Evolutionary conservation across 2,888 invertebrate species (phyloP).

Genomic region (Venusia cambrica): DNA sequence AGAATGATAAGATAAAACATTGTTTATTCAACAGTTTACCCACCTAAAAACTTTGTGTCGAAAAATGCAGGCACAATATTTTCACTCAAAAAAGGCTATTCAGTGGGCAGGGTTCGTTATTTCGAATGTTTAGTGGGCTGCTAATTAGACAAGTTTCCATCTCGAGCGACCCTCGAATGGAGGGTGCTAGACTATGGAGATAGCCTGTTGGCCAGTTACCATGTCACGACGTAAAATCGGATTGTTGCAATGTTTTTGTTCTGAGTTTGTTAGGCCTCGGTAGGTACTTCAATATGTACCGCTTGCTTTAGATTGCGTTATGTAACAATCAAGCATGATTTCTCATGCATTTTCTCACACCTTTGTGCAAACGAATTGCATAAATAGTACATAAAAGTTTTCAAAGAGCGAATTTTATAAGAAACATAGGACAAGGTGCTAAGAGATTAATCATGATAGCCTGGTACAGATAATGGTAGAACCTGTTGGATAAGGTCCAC

Average conservation of each 20-base stretch:
- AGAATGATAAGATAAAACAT: too few species aligned
- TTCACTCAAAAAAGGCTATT: slow-evolving; percentile 41
- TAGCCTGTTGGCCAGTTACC: slow-evolving; percentile 28
- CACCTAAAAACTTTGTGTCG: slow-evolving; percentile 23
- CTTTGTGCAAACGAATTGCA: too few species aligned
- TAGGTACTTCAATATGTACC: too few species aligned
- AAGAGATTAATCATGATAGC: too few species aligned
- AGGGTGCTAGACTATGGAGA: slow-evolving; percentile 36
- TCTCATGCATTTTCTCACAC: too few species aligned
- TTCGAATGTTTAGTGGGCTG: slow-evolving; percentile 50
- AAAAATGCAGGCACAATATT: slow-evolving; percentile 37
- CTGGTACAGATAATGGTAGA: too few species aligned
- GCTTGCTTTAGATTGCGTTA: too few species aligned
- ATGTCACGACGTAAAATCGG: slow-evolving; percentile 16
- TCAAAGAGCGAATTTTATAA: too few species aligned
- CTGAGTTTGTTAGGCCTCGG: not conserved
- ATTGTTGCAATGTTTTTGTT: slow-evolving; percentile 13
- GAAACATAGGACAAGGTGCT: too few species aligned
- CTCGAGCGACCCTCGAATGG: slow-evolving; percentile 46
- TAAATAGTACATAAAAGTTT: too few species aligned
- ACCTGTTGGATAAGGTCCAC: too few species aligned
- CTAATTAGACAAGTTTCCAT: slow-evolving; percentile 68
- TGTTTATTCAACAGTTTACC: slow-evolving; percentile 4
- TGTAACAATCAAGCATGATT: too few species aligned
- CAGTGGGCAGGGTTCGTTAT: slow-evolving; percentile 39